Evolutionary conservation across 2,888 invertebrate genomes (phyloP).

Genomic region (Temnothorax ravouxi): DNA sequence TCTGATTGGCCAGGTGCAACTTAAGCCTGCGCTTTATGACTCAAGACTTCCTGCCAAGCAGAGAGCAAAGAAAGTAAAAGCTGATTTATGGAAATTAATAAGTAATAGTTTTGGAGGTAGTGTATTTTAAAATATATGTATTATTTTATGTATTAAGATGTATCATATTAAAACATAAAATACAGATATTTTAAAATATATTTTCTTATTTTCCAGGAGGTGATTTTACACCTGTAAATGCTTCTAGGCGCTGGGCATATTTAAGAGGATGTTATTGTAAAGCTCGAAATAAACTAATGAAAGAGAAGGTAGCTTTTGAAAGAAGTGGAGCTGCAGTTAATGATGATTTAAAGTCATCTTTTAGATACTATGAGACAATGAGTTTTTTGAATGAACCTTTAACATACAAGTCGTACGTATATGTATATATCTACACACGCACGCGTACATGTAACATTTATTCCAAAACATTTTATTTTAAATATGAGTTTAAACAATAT

Average conservation of each 20-base stretch:
- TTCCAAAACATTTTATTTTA: conserved; percentile 5
- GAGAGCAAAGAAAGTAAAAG: not conserved
- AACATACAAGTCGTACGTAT: no score
- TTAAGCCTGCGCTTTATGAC: conserved; percentile 7
- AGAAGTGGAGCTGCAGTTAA: not conserved
- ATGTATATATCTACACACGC: no score
- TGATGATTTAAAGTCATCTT: conserved; percentile 9
- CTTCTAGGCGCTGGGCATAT: not conserved
- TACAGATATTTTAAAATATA: no score
- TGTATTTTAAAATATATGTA: conserved; percentile 5
- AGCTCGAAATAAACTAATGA: not conserved
- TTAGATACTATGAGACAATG: not conserved
- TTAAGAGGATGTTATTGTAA: conserved; percentile 1
- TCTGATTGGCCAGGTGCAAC: conserved; percentile 1
- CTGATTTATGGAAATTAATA: conserved; percentile 6
- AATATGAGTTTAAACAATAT: conserved; percentile 1
- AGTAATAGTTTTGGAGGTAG: not conserved
- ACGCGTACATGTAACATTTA: not conserved
- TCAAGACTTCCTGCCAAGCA: conserved; percentile 6
- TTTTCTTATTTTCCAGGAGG: not conserved
- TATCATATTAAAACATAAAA: not conserved
- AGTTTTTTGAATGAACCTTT: conserved; percentile 2
- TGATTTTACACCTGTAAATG: conserved; percentile 12
- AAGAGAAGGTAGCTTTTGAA: not conserved
- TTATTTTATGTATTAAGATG: no score